Percentiles rank a stretch among this genome's conserved stretches.
Conservation (phyloP, 2,113 vertebrate genomes). For the Malurus alboscapulatus region DNA sequence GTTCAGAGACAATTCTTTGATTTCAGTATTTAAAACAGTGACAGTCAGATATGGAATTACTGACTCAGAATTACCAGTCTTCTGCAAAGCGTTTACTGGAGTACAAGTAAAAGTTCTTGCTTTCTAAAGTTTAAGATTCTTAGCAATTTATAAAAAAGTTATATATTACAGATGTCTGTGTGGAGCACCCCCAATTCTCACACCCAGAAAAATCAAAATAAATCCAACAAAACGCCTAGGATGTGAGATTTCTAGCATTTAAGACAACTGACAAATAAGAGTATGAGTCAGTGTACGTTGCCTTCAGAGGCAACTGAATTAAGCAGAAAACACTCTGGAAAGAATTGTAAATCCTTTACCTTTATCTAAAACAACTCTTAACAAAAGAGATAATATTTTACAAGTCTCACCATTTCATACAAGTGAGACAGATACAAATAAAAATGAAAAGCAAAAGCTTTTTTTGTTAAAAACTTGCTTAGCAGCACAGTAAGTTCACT, state of each 20-base stretch:
- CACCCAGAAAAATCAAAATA: background rate
- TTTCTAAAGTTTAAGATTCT: background rate
- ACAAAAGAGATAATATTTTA: background rate
- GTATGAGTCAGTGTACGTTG: background rate
- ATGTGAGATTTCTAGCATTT: background rate
- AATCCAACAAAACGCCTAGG: background rate
- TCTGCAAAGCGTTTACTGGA: background rate
- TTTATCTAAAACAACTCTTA: background rate
- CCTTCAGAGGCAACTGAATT: background rate
- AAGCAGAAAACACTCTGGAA: background rate
- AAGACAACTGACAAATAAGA: background rate
- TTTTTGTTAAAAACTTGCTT: background rate
- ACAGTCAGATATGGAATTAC: background rate
- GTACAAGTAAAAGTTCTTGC: background rate
- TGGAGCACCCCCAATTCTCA: background rate
- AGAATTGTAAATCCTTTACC: background rate
- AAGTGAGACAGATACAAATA: background rate
- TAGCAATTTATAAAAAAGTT: background rate
- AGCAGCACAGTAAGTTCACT: background rate
- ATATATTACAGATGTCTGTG: background rate
- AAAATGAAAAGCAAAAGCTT: background rate
- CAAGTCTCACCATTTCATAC: background rate
- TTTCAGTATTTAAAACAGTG: background rate
- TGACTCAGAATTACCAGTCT: background rate
- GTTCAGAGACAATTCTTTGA: background rate